Conservation (phyloP, 2,888 invertebrate species). For the Aquatica leii region DNA sequence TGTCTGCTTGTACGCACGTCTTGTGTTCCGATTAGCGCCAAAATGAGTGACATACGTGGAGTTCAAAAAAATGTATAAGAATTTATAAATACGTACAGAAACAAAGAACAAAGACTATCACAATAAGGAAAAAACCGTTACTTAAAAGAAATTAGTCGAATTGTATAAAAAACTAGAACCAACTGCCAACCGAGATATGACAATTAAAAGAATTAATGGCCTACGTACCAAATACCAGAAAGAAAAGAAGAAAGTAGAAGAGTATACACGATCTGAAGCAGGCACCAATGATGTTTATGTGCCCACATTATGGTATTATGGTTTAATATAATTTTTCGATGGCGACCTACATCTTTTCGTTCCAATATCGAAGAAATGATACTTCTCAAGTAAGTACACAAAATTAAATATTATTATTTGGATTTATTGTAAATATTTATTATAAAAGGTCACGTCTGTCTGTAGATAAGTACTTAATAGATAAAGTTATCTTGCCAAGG, state of each 20-base stretch:
- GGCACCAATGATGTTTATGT: not conserved
- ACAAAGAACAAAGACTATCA: not conserved
- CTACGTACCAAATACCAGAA: no score
- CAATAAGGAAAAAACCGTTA: not conserved
- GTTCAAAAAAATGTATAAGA: not conserved
- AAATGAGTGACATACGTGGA: no score
- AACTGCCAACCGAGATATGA: no score
- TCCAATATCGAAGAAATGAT: no score
- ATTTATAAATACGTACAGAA: not conserved
- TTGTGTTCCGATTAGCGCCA: no score
- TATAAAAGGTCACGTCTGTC: no score
- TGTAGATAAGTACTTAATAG: no score
- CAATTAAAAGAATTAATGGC: not conserved
- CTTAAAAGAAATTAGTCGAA: not conserved
- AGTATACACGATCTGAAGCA: not conserved
- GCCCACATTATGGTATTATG: not conserved
- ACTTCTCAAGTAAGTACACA: no score
- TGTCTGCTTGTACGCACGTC: not conserved
- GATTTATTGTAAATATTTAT: no score
- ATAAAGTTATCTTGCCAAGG: not conserved
- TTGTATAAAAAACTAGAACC: not conserved
- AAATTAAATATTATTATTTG: no score
- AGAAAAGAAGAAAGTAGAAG: not conserved
- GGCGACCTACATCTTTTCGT: not conserved
- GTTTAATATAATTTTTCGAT: not conserved